Evolutionary conservation across 2,113 vertebrate genomes (phyloP), one percentile per base, ranked within the genome.

Genomic region (Atrichornis clamosus): DNA sequence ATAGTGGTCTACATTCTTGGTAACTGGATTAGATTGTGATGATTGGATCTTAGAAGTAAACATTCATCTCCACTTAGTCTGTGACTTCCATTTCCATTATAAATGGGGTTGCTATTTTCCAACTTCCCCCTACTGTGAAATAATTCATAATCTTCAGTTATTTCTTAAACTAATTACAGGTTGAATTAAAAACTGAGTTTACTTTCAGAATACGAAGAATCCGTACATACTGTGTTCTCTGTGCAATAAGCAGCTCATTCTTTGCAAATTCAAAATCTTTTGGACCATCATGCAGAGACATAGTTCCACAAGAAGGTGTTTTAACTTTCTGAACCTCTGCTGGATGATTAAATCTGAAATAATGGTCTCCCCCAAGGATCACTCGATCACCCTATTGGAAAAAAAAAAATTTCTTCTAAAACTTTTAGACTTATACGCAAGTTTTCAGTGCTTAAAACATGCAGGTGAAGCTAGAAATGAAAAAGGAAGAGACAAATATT

Each of bases 191-290:
- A 78, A 59, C 9, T 30, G 7, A 59, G 15, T 11, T 69, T 46
- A 6, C 35, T 70, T 83, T 81, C 73, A 87, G 32, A 80, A 58
- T 19, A 44, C 47, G 22, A 50, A 63, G 9, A 60, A 37, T 17
- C 6, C 69, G 42, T 60, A 97, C 99, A 98, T 87, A 99, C 99
- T 99, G 98, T 50, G 98, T 93, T 95, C 98, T 98, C 93, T 99
- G 99, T 41, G 99, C 99, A 27, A 96, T 50, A 13, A 99, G 98
- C 21, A 99, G 97, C 89, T 99, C 99, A 50, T 99, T 99, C 97
- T 98, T 99, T 41, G 99, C 99, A 95, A 99, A 99, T 90, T 99
- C 99, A 95, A 99, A 99, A 87, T 99, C 99, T 97, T 99, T 99
- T 10, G 98, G 98, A 32, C 98, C 97, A 19, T 99, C 98, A 6